Percentiles rank a stretch among this genome's conserved stretches.
Conservation (phyloP, 2,113 vertebrate genomes). For the Periophthalmodon schlosseri region DNA sequence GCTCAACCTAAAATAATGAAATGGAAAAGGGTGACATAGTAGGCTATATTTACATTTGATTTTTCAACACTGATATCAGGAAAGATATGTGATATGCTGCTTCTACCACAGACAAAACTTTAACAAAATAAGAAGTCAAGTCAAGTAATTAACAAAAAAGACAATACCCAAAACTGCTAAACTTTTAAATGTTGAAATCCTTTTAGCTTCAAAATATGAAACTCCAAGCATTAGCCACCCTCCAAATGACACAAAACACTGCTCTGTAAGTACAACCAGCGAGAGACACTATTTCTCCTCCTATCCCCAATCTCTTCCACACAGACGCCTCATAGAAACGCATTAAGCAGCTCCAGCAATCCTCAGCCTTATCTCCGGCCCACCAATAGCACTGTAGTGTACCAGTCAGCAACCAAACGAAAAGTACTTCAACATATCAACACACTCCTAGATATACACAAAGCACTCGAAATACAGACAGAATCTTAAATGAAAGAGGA, state of each 20-base stretch:
- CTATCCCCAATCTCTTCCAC: constrained; percentile 8
- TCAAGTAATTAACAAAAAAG: too few species aligned
- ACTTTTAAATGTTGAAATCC: background rate
- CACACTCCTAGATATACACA: constrained; percentile 22
- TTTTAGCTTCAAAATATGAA: background rate
- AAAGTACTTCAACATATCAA: constrained; percentile 9
- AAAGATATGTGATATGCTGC: too few species aligned
- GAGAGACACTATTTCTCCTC: constrained; percentile 16
- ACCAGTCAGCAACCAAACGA: constrained; percentile 46
- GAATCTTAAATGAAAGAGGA: constrained; percentile 4
- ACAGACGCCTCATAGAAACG: constrained; percentile 42
- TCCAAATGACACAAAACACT: background rate
- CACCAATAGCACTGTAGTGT: constrained; percentile 35
- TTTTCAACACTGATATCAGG: too few species aligned
- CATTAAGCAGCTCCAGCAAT: constrained; percentile 55
- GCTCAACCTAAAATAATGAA: too few species aligned
- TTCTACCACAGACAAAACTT: too few species aligned
- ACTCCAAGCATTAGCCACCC: background rate
- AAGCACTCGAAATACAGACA: constrained; percentile 18
- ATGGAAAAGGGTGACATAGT: too few species aligned
- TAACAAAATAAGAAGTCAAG: too few species aligned
- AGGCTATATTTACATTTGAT: too few species aligned
- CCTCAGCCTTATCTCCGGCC: constrained; percentile 60
- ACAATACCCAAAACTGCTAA: too few species aligned
- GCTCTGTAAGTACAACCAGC: constrained; percentile 22